Evolutionary conservation across 2,888 invertebrate genomes (phyloP).

Genomic region (Nasonia oneida): DNA sequence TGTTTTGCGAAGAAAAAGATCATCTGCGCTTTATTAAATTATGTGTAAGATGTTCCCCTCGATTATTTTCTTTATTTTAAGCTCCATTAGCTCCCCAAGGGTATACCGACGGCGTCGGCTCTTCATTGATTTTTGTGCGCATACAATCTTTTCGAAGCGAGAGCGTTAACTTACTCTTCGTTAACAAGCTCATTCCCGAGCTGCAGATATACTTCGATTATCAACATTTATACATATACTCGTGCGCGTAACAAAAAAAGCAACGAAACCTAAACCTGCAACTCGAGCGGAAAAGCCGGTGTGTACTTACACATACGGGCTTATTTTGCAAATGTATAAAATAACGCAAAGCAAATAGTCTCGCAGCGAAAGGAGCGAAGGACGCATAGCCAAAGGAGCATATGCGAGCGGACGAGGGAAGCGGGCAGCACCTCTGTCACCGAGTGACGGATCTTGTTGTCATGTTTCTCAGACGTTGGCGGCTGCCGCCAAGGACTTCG

Average conservation of each 20-base stretch:
- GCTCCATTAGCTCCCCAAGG: constrained; percentile 58
- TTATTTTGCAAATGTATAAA: not conserved
- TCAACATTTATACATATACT: not conserved
- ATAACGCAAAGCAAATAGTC: not conserved
- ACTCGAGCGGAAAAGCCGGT: not conserved
- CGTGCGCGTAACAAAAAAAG: not conserved
- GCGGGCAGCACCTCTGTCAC: constrained; percentile 71
- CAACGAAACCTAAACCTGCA: too few species aligned
- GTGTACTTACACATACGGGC: not conserved
- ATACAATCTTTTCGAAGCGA: too few species aligned
- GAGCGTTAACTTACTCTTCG: constrained; percentile 1
- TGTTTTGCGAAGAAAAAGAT: constrained; percentile 38
- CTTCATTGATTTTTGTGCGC: not conserved
- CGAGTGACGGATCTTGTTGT: constrained; percentile 77
- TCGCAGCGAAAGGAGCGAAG: not conserved
- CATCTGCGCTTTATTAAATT: constrained; percentile 55
- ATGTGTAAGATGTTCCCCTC: constrained; percentile 61
- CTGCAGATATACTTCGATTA: not conserved
- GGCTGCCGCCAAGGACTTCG: constrained; percentile 52
- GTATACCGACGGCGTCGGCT: constrained; percentile 33
- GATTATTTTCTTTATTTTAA: constrained; percentile 54
- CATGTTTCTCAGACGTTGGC: constrained; percentile 70
- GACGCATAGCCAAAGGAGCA: not conserved
- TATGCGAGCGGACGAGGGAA: not conserved
- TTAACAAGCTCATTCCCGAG: not conserved